Evolutionary conservation across 2,888 invertebrate species (phyloP).

Genomic region (Trilocha varians): DNA sequence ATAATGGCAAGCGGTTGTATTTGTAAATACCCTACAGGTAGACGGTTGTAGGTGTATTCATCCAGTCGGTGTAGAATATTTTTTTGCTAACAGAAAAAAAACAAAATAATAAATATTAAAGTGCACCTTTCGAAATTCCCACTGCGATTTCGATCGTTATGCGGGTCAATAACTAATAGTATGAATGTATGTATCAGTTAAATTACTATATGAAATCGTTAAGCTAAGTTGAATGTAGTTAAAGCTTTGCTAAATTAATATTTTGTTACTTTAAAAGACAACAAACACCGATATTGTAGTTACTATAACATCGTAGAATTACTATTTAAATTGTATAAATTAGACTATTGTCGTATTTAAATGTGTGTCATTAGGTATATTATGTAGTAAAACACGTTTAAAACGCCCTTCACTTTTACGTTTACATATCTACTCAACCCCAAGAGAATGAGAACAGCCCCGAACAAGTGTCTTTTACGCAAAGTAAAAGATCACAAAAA

Average conservation of each 20-base stretch:
- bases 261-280: too few species aligned
- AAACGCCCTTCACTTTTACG: neutral
- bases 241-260: too few species aligned
- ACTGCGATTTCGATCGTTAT: conserved; percentile 23
- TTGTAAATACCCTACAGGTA: conserved; percentile 68
- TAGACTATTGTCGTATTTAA: too few species aligned
- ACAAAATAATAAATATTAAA: conserved; percentile 28
- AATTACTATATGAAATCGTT: neutral
- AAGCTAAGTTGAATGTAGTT: too few species aligned
- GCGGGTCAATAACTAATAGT: conserved; percentile 1
- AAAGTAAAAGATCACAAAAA: conserved; percentile 63
- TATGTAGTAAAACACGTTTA: neutral
- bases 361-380: too few species aligned
- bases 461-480: conserved; percentile 64
- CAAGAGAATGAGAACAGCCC: conserved; percentile 49
- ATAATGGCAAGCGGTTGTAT: conserved; percentile 53
- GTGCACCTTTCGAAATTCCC: conserved; percentile 64
- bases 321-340: too few species aligned
- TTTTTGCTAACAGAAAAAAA: conserved; percentile 26
- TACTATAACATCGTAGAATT: too few species aligned
- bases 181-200: neutral
- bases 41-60: conserved; percentile 67
- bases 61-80: conserved; percentile 27
- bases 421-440: conserved; percentile 17
- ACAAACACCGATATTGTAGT: too few species aligned